Evolutionary conservation across 2,113 vertebrate genomes (phyloP).

Genomic region (Propithecus coquereli): DNA sequence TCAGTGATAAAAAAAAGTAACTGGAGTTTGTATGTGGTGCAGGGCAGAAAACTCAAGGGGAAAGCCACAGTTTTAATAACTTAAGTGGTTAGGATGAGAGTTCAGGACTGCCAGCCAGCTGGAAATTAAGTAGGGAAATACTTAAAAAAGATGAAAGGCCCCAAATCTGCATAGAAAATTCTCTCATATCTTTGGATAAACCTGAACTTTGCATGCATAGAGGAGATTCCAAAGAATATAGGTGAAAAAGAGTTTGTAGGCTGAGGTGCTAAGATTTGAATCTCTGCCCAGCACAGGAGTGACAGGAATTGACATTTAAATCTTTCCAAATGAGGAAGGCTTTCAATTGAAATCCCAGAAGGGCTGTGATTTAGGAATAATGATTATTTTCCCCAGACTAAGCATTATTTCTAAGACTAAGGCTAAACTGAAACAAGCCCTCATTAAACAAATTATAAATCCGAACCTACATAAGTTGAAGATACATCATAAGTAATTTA

Average conservation of each 20-base stretch:
- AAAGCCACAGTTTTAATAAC: neutral
- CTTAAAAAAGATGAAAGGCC: neutral
- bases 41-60: neutral
- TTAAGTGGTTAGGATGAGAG: neutral
- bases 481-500: neutral
- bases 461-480: neutral
- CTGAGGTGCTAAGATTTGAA: neutral
- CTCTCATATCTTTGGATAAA: neutral
- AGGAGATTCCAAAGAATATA: neutral
- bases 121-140: neutral
- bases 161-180: neutral
- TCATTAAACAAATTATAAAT: neutral
- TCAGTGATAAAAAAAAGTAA: neutral
- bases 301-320: conserved; percentile 27
- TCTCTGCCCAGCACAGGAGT: neutral
- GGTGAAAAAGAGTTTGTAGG: neutral
- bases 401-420: neutral
- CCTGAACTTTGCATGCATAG: neutral
- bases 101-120: neutral
- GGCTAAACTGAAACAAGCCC: neutral
- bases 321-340: neutral
- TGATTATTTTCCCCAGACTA: neutral
- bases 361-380: neutral
- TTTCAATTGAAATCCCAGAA: neutral
- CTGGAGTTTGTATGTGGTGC: neutral